phyloP scores from a whole-genome alignment of 1,140 invertebrate species.

The Vanessa tameamea region DNA sequence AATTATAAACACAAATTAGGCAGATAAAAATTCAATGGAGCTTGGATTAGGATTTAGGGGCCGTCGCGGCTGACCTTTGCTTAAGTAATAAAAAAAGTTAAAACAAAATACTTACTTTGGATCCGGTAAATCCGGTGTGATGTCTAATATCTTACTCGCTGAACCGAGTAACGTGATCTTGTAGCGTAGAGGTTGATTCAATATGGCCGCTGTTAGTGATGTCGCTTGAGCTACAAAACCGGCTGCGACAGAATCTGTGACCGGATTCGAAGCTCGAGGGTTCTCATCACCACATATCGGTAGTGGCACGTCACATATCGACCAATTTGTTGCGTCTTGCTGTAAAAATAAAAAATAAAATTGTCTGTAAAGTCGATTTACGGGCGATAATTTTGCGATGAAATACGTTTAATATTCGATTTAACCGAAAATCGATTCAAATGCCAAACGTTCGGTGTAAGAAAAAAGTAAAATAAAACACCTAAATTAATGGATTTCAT shows the following conservation, averaged over 20 bases:
- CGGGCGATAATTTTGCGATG: too few species aligned
- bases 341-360: conserved; percentile 25
- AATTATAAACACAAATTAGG: too few species aligned
- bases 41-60: too few species aligned
- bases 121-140: conserved; percentile 63
- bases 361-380: too few species aligned
- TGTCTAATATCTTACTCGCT: conserved; percentile 70
- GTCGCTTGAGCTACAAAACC: conserved; percentile 68
- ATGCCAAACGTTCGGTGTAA: too few species aligned
- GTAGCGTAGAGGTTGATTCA: conserved; percentile 70
- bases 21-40: too few species aligned
- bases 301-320: conserved; percentile 61
- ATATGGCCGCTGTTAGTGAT: conserved; percentile 54
- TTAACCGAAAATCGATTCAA: too few species aligned
- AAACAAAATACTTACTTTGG: conserved; percentile 58
- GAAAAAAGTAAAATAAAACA: too few species aligned
- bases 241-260: conserved; percentile 62
- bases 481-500: too few species aligned
- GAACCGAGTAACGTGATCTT: conserved; percentile 66
- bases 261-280: conserved; percentile 47
- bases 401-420: too few species aligned
- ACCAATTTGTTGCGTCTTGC: conserved; percentile 58
- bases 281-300: conserved; percentile 68
- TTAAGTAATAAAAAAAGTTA: too few species aligned
- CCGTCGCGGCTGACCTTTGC: too few species aligned